Conservation (phyloP, 1,140 invertebrate species). For the Leptonema lineaticorne region DNA sequence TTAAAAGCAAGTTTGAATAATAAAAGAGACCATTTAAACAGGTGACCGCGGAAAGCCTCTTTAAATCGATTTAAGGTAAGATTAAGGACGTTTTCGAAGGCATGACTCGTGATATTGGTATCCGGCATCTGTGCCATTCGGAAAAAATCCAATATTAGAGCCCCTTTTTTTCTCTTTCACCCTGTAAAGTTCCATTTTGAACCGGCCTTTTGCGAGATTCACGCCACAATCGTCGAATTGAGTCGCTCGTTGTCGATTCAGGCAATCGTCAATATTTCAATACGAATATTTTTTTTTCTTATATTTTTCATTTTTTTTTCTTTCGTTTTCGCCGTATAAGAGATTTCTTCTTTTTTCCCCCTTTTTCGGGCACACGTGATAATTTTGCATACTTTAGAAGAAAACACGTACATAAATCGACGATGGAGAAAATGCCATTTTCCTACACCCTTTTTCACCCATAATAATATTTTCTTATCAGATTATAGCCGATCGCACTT, state of each 20-base stretch:
- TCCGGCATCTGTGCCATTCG: not conserved
- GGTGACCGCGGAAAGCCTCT: not conserved
- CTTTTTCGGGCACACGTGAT: no score
- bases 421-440: no score
- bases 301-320: no score
- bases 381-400: no score
- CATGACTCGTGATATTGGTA: conserved; percentile 1
- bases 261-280: conserved; percentile 14
- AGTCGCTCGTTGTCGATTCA: conserved; percentile 6
- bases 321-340: no score
- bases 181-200: not conserved
- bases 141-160: conserved; percentile 9
- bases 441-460: no score
- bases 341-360: no score
- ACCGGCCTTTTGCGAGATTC: not conserved
- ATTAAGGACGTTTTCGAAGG: conserved; percentile 10
- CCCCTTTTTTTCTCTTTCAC: no score
- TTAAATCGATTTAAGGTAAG: conserved; percentile 14
- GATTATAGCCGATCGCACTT: no score
- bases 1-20: not conserved
- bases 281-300: no score
- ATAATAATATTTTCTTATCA: no score
- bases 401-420: no score
- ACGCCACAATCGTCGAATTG: conserved; percentile 10
- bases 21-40: not conserved